Percentiles rank a stretch among this genome's conserved stretches.
Evolutionary conservation across 2,797 vertebrate genomes (phyloP).

Genomic region (Rhinichthys osculus): DNA sequence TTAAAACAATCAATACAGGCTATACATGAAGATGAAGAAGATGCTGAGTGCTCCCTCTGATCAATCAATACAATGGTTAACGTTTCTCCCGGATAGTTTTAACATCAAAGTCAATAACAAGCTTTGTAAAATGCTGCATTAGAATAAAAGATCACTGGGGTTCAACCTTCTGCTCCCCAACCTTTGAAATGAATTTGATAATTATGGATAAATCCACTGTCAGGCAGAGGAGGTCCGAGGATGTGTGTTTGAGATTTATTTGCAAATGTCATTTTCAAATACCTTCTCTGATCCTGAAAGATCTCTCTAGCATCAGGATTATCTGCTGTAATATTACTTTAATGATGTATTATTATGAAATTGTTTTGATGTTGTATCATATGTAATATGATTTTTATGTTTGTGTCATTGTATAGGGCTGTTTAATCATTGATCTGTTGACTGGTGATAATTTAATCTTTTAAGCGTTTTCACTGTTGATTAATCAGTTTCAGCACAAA

Average conservation of each 20-base stretch:
- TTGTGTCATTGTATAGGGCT: background rate
- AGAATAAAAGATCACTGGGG: constrained; percentile 27
- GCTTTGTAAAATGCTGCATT: constrained; percentile 34
- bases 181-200: background rate
- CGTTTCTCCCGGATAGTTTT: constrained; percentile 45
- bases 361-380: background rate
- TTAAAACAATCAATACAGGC: constrained; percentile 43
- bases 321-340: background rate
- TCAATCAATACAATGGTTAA: constrained; percentile 48
- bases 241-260: background rate
- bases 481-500: background rate
- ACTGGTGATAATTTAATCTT: background rate
- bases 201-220: background rate
- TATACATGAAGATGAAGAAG: constrained; percentile 44
- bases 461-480: background rate
- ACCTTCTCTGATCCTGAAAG: background rate
- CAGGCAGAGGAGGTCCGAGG: background rate
- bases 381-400: background rate
- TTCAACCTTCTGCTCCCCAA: background rate
- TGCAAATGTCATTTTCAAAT: constrained; percentile 12
- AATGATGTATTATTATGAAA: background rate
- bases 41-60: constrained; percentile 45
- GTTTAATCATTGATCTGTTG: background rate
- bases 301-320: background rate
- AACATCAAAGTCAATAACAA: constrained; percentile 43